Evolutionary conservation across 2,113 vertebrate species (phyloP), one percentile per base, ranked within the genome.

Genomic region (Excalfactoria chinensis): DNA sequence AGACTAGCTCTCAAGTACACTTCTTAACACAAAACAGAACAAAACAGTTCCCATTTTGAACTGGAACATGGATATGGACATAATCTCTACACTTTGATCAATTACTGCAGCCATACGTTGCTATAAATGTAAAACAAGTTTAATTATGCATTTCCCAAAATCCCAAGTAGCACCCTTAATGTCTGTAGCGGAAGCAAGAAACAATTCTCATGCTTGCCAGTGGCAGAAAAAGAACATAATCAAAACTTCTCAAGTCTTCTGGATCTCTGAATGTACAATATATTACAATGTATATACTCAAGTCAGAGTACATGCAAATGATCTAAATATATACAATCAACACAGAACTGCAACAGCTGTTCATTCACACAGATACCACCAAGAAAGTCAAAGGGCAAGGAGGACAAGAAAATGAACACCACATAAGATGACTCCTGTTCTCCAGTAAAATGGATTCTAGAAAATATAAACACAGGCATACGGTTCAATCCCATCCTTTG

Each of bases 401-500:
- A 56, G 35, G 56, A 11, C 7, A 30, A 77, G 59, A 71, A 75
- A 51, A 3, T 25, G 60, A 67, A 11, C 15, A 53, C 13, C 40
- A 68, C 13, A 28, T 58, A 69, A 1, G 1, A 90, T 81, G 26
- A 37, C 15, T 79, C 40, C 14, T 80, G 30, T 59, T 90, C 68
- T 75, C 49, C 64, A 74, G 46, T 37, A 41, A 78, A 41, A 84
- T 26, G 18, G 85, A 73, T n/a, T 86, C 67, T 82, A 53, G 26
- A 78, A 92, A 95, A n/a, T 15, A 43, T 26, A 94, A 63, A 25
- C 64, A 84, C 0, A 55, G 55, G 71, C 87, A 86, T 37, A 94
- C 7, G 86, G 58, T 76, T 93, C 89, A 84, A 93, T 60, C 91
- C 72, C 63, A 96, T 63, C 87, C 93, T 96, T 96, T 93, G 80